Percentiles rank a stretch among this genome's conserved stretches.
These are phyloP conservation scores for Leucania comma DNA, from an alignment of 2,888 invertebrate species.

Conservation along the genomic window DNA sequence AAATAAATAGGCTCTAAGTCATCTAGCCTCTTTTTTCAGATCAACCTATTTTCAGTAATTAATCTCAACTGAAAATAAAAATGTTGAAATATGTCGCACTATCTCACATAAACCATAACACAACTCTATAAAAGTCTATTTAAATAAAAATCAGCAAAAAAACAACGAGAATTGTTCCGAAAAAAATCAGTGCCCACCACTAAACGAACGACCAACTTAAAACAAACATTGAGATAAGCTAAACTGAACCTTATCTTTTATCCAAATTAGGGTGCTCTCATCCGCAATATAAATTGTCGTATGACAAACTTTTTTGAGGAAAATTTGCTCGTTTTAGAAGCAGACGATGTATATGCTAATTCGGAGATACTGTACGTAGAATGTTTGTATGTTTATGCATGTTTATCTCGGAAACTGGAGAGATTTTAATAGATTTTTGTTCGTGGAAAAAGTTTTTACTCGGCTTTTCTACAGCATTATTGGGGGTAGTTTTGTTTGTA, in stretches of 20 bases:
- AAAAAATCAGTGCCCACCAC: slow-evolving; percentile 54
- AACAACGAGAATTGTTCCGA: slow-evolving; percentile 22
- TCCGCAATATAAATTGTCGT: slow-evolving; percentile 54
- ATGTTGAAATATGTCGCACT: not conserved
- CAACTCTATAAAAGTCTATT: slow-evolving; percentile 46
- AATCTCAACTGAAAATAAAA: not conserved
- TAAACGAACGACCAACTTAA: slow-evolving; percentile 48
- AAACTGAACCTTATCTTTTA: slow-evolving; percentile 49
- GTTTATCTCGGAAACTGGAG: slow-evolving; percentile 53
- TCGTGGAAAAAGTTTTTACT: slow-evolving; percentile 6
- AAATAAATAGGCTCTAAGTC: too few relatives aligned
- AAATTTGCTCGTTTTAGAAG: slow-evolving; percentile 55
- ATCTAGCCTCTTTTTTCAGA: too few relatives aligned
- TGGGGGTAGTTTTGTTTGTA: slow-evolving; percentile 13
- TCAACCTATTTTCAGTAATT: too few relatives aligned
- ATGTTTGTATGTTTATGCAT: slow-evolving; percentile 47
- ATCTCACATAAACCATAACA: slow-evolving; percentile 36
- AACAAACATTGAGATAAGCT: slow-evolving; percentile 51
- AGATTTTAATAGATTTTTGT: slow-evolving; percentile 55
- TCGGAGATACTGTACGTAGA: slow-evolving; percentile 37
- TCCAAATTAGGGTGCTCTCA: slow-evolving; percentile 34
- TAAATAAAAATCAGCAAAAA: slow-evolving; percentile 57
- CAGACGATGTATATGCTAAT: slow-evolving; percentile 60
- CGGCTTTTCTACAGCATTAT: slow-evolving; percentile 9
- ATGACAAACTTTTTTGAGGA: slow-evolving; percentile 60